phyloP scores from a whole-genome alignment of 2,888 invertebrate genomes.

The Zaprionus obscuricornis region DNA sequence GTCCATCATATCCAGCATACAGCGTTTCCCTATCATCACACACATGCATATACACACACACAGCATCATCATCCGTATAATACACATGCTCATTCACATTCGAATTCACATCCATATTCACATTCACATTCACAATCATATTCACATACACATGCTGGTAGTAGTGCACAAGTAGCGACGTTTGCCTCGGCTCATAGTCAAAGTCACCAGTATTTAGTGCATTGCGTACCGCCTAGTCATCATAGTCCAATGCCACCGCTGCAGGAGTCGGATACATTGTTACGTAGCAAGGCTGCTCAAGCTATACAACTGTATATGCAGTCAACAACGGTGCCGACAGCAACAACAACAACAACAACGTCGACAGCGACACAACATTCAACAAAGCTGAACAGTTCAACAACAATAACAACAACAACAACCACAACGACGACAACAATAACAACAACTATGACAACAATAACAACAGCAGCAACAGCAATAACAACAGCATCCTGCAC shows the following conservation, averaged over 20 bases:
- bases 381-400: constrained; percentile 19
- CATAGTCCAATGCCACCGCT: constrained; percentile 81
- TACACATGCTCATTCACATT: constrained; percentile 22
- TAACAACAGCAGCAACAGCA: constrained; percentile 27
- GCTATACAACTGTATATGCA: constrained; percentile 47
- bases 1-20: constrained; percentile 50
- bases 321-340: constrained; percentile 36
- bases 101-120: constrained; percentile 35
- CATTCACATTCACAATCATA: constrained; percentile 40
- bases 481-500: constrained; percentile 39
- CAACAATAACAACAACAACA: constrained; percentile 1
- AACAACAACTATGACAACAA: constrained; percentile 3
- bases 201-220: constrained; percentile 82
- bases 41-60: constrained; percentile 16
- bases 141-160: constrained; percentile 59
- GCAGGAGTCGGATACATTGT: constrained; percentile 74
- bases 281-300: constrained; percentile 64
- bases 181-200: constrained; percentile 80
- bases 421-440: neutral
- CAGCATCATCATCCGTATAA: constrained; percentile 34
- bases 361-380: constrained; percentile 26
- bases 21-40: constrained; percentile 53
- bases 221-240: constrained; percentile 80
- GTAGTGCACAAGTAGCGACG: constrained; percentile 80
- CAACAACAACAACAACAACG: constrained; percentile 19